Conservation (phyloP, 1,140 invertebrate species). For the Holcopasites calliopsidis region DNA sequence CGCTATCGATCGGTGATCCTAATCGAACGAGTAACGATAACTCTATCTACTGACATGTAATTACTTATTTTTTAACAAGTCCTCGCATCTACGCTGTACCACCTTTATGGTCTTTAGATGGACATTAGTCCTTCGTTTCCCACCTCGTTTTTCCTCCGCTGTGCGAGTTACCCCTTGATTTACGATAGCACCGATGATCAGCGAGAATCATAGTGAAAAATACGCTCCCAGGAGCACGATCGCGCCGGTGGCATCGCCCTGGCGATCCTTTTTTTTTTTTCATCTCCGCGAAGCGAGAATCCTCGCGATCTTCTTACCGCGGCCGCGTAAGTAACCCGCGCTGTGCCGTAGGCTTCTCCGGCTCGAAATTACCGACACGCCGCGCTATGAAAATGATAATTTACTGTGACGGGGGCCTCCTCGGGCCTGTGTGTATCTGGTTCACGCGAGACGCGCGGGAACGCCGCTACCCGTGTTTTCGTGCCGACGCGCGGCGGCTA, state of each 20-base stretch:
- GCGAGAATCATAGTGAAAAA: conserved; percentile 61
- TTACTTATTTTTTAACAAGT: conserved; percentile 6
- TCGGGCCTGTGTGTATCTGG: conserved; percentile 69
- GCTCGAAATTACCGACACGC: conserved; percentile 71
- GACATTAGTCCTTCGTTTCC: too few species aligned
- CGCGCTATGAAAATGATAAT: conserved; percentile 75
- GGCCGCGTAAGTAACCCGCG: conserved; percentile 54
- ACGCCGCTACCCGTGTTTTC: conserved; percentile 48
- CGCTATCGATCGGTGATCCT: conserved; percentile 6
- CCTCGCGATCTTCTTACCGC: conserved; percentile 34
- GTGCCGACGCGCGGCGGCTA: neutral
- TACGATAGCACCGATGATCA: conserved; percentile 57
- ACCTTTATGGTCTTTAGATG: too few species aligned
- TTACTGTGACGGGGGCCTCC: conserved; percentile 75
- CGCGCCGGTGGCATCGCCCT: conserved; percentile 32
- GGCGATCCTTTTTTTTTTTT: conserved; percentile 47
- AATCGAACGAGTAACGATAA: neutral
- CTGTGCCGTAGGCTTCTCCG: conserved; percentile 55
- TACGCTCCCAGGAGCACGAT: conserved; percentile 55
- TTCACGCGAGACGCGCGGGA: conserved; percentile 57
- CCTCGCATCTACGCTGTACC: too few species aligned
- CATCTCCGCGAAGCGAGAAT: conserved; percentile 21
- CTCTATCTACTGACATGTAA: neutral
- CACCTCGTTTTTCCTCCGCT: conserved; percentile 37
- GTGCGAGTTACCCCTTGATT: conserved; percentile 51